phyloP scores from a whole-genome alignment of 2,888 invertebrate species.

The Orthosia gothica region DNA sequence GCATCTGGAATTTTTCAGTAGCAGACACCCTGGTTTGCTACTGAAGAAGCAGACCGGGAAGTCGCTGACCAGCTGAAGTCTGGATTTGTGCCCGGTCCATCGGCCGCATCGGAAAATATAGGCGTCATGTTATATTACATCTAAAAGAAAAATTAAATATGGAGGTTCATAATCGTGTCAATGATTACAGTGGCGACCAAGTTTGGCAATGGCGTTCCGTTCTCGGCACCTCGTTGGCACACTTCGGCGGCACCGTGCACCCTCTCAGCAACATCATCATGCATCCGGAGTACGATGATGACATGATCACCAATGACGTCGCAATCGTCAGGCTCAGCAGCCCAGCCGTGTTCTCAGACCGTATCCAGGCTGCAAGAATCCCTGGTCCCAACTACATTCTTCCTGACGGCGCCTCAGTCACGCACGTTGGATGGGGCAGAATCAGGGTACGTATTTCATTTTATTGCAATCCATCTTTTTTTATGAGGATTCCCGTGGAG shows the following conservation, averaged over 20 bases:
- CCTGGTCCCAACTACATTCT: slow-evolving; percentile 51
- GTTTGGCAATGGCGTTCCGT: slow-evolving; percentile 71
- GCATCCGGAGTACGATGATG: slow-evolving; percentile 68
- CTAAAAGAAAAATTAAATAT: neutral
- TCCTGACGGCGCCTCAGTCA: slow-evolving; percentile 32
- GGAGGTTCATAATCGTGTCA: neutral
- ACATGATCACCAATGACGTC: slow-evolving; percentile 70
- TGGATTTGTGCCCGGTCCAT: too few species aligned
- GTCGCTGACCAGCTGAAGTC: too few species aligned
- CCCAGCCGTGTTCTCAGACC: slow-evolving; percentile 56
- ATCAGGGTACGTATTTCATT: slow-evolving; percentile 62
- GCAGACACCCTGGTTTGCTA: too few species aligned
- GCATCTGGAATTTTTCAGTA: too few species aligned
- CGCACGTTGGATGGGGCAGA: slow-evolving; percentile 76
- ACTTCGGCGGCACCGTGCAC: slow-evolving; percentile 68
- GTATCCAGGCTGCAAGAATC: slow-evolving; percentile 64
- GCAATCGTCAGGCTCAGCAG: slow-evolving; percentile 70
- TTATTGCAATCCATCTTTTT: neutral
- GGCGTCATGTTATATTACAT: neutral
- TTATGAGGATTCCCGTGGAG: neutral
- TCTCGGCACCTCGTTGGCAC: slow-evolving; percentile 67
- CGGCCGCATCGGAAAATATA: too few species aligned
- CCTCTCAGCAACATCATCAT: slow-evolving; percentile 59
- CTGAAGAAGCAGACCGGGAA: too few species aligned
- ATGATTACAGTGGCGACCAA: slow-evolving; percentile 18